Evolutionary conservation across 2,888 invertebrate species (phyloP).

Genomic region (Drosophila testacea): DNA sequence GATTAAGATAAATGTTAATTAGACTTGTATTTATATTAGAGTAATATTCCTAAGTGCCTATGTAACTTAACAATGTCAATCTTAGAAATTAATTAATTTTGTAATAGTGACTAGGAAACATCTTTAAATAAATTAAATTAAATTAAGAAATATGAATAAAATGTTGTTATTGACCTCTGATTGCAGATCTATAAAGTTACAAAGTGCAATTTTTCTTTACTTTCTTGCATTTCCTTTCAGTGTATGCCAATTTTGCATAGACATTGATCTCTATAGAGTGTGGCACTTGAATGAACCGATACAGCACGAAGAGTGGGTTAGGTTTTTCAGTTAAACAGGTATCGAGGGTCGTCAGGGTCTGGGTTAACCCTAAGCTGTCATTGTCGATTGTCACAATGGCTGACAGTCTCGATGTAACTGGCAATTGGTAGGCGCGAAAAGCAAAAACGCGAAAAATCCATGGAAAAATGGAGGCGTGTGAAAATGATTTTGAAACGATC

Average conservation of each 20-base stretch:
- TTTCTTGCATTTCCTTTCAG: constrained; percentile 11
- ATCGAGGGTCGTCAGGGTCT: constrained; percentile 18
- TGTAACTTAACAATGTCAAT: too few relatives aligned
- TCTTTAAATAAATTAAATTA: too few relatives aligned
- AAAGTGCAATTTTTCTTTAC: neutral
- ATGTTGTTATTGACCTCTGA: too few relatives aligned
- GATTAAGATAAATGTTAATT: too few relatives aligned
- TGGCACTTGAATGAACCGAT: constrained; percentile 29
- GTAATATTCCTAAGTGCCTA: too few relatives aligned
- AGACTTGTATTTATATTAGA: too few relatives aligned
- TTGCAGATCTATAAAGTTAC: too few relatives aligned
- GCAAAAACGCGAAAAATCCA: constrained; percentile 45
- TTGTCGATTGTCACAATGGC: constrained; percentile 57
- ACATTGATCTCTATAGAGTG: constrained; percentile 24
- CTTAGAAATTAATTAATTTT: too few relatives aligned
- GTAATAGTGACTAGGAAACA: too few relatives aligned
- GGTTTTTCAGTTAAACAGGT: constrained; percentile 13
- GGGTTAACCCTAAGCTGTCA: constrained; percentile 51
- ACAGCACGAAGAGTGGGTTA: constrained; percentile 4
- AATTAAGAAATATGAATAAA: too few relatives aligned
- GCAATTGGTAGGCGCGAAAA: constrained; percentile 55
- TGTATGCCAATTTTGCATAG: constrained; percentile 41
- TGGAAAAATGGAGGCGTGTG: constrained; percentile 58
- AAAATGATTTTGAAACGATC: constrained; percentile 49
- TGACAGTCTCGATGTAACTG: constrained; percentile 52